These are phyloP conservation scores for Smithornis capensis DNA, from an alignment of 2,113 vertebrate genomes.

Conservation along the genomic window DNA sequence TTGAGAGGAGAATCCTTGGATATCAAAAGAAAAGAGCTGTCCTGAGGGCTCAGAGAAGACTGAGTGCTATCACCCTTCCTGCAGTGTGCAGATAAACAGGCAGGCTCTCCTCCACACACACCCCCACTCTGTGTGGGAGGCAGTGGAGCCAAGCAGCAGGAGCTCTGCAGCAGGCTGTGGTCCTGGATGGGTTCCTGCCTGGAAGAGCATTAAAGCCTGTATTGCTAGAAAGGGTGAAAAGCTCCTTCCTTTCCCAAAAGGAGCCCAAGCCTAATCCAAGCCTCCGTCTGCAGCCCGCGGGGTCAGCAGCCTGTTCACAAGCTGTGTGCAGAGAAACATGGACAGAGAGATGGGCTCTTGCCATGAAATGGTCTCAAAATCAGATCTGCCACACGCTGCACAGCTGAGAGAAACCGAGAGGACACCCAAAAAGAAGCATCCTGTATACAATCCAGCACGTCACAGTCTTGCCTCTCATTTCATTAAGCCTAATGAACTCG, in stretches of 20 bases:
- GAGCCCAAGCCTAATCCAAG: neutral
- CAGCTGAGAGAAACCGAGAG: neutral
- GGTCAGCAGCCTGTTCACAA: neutral
- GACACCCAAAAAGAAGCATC: neutral
- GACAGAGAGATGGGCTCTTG: neutral
- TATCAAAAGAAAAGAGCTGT: neutral
- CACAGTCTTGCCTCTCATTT: rapidly evolving
- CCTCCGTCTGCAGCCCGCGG: neutral
- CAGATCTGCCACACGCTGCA: neutral
- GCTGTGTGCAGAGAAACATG: neutral
- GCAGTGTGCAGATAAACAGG: neutral
- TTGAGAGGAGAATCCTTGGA: neutral
- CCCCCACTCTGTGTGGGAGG: neutral
- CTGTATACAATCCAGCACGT: neutral
- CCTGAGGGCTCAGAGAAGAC: neutral
- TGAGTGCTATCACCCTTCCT: neutral
- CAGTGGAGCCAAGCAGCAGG: neutral
- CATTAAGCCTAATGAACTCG: neutral
- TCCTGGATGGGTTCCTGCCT: neutral
- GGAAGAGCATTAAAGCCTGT: neutral
- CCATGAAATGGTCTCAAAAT: neutral
- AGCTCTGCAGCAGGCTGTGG: neutral
- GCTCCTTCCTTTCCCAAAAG: neutral
- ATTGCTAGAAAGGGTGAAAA: neutral
- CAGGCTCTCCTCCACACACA: neutral